Evolutionary conservation across 2,797 vertebrate species (phyloP), one percentile per base, ranked within the genome.

Genomic region (Chromobotia macracanthus): DNA sequence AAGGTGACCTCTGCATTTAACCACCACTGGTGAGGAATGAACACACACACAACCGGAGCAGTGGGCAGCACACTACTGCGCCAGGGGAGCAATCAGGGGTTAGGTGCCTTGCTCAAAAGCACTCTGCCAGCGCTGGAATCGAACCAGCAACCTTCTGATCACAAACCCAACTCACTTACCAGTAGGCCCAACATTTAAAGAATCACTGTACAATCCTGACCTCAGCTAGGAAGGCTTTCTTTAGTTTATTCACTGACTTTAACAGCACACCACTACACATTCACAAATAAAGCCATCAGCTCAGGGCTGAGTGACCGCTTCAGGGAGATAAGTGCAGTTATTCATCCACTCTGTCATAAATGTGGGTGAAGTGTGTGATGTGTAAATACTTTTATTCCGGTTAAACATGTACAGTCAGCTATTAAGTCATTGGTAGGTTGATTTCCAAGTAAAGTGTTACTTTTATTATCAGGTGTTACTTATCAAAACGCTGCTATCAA

Each of bases 221-320:
- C 46, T 75, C 1, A 50, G 12, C 13, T 72, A 10, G 28, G 28
- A 28, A 28, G 28, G 28, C 4, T 28, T 48, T 41, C 10, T 53
- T 53, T 53, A 23, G 73, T 53, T 75, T 65, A 75, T 66, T 66
- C 10, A 66, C 66, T 75, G 74, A 76, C 64, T 56, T 12, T 12
- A 41, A 44, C 28, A 46, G 8, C 69, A 56, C 48, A 66, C 48
- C 55, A 56, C 12, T 38, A 56, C 51, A 53, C 38, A 64, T 16
- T 19, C 23, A 75, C 50, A 55, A 56, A 66, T 56, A 1, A 66
- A 66, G 16, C 25, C 1, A 51, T 64, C 64, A 64, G 12, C 44
- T 64, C 31, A 5, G 2, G 50, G 18, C 21, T 8, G 0, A 67
- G 21, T 67, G 10, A 0, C 16, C 35, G 31, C 23, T 16, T 66